Base-by-base conservation (phyloP, 2,888 invertebrate species). In the Podabrus alpinus region DNA sequence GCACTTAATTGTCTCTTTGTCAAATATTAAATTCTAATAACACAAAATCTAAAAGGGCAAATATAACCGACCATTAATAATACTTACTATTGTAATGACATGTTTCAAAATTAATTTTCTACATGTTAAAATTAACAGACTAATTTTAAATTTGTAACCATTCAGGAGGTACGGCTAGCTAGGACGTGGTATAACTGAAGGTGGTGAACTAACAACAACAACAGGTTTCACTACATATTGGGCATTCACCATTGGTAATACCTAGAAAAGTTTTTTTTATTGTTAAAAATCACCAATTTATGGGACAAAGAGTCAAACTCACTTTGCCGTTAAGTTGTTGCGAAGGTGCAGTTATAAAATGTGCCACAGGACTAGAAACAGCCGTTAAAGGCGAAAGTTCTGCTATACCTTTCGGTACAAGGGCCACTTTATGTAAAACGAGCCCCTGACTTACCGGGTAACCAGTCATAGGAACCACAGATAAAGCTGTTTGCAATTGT, bases 141-240 rank as follows among this genome's bases (percentile, higher is more conserved):
- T 64, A 64, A 64, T 64, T 19, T 19, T 59, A 64, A 68, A 66
- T 45, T 45, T 45, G 45, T 71, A 60, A 59, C 69, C 68, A 21
- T 13, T 10, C 13, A 25, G 17, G 13, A 73, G 66, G 70, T 67
- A 62, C 68, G 74, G 77, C 77, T 77, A 77, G 77, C 77, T 77
- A 68, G 74, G 77, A 70, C 77, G 77, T 25, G 82, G 78, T 19
- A 87, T 86, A 13, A 74, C 71, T 15, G 77, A 75, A 19, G 77
- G 73, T 71, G 88, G 84, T 9, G 89, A 88, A 81, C 89, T 90
- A 24, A 92, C 92, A 73, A 93, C 92, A 70, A 93, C 92, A 64
- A 93, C 90, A 1, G 93, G 93, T 85, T 93, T 93, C 67, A 93
- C 91, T 74, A 93, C 88, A 75, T 93, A 93, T 88, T 93, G 93